phyloP scores from a whole-genome alignment of 2,113 vertebrate species.

The Madoqua kirkii region DNA sequence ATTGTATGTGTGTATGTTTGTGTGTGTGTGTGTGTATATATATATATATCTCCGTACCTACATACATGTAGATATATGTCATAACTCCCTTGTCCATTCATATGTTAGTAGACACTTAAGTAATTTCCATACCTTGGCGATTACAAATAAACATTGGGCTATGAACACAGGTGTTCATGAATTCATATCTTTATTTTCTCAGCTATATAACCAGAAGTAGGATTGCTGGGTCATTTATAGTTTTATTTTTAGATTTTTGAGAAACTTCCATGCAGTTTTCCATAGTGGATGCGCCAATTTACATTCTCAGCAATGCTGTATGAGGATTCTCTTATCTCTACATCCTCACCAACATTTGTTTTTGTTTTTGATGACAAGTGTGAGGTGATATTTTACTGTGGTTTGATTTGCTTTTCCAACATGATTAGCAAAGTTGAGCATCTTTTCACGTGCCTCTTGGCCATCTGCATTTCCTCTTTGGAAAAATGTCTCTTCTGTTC shows the following conservation, averaged over 20 bases:
- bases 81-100: not conserved
- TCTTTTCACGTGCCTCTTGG: not conserved
- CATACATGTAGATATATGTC: not conserved
- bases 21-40: fast-evolving
- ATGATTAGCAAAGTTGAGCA: not conserved
- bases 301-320: not conserved
- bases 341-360: not conserved
- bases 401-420: not conserved
- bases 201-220: not conserved
- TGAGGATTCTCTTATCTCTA: not conserved
- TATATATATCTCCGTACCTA: not conserved
- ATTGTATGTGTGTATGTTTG: not conserved
- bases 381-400: not conserved
- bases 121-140: not conserved
- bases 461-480: not conserved
- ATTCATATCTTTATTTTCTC: not conserved
- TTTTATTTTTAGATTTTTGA: not conserved
- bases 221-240: not conserved
- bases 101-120: not conserved
- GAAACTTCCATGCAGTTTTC: not conserved
- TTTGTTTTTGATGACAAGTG: not conserved
- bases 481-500: not conserved
- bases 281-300: not conserved
- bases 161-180: not conserved
- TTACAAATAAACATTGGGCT: not conserved